Evolutionary conservation across 2,888 invertebrate species (phyloP).

Genomic region (Halictus ligatus): DNA sequence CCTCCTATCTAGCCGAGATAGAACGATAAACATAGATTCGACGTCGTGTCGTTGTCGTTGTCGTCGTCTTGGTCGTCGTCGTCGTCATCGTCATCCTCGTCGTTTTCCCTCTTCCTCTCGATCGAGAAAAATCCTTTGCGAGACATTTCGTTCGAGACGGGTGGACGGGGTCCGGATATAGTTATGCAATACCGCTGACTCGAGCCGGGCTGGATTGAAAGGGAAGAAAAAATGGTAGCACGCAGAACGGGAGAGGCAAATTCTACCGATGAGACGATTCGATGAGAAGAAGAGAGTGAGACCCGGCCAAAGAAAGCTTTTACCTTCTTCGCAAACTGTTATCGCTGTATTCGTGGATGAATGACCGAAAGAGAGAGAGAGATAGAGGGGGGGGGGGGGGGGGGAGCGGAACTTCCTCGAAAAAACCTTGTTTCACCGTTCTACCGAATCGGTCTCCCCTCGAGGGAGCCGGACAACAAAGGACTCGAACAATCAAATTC

Average conservation of each 20-base stretch:
- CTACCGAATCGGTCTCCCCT: slow-evolving; percentile 37
- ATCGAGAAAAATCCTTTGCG: neutral
- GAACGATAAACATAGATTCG: slow-evolving; percentile 8
- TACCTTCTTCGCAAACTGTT: slow-evolving; percentile 50
- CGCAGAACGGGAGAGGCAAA: slow-evolving; percentile 22
- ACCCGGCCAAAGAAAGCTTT: slow-evolving; percentile 25
- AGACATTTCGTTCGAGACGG: neutral
- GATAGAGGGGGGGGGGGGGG: neutral
- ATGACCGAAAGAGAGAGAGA: slow-evolving; percentile 55
- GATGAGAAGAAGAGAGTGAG: slow-evolving; percentile 15
- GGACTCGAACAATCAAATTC: slow-evolving; percentile 17
- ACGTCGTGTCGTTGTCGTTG: neutral
- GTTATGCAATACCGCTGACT: slow-evolving; percentile 15
- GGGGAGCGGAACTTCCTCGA: neutral
- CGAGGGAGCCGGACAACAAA: slow-evolving; percentile 29
- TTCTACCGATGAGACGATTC: slow-evolving; percentile 49
- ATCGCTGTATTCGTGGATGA: slow-evolving; percentile 47
- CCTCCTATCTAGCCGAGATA: neutral
- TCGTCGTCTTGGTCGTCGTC: neutral
- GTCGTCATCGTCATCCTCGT: neutral
- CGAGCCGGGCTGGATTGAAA: slow-evolving; percentile 11
- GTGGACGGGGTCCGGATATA: neutral
- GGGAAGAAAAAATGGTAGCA: slow-evolving; percentile 15
- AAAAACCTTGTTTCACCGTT: slow-evolving; percentile 9
- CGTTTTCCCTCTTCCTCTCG: neutral